phyloP scores from a whole-genome alignment of 1,140 invertebrate genomes.

The Drosophila tsacasi region DNA sequence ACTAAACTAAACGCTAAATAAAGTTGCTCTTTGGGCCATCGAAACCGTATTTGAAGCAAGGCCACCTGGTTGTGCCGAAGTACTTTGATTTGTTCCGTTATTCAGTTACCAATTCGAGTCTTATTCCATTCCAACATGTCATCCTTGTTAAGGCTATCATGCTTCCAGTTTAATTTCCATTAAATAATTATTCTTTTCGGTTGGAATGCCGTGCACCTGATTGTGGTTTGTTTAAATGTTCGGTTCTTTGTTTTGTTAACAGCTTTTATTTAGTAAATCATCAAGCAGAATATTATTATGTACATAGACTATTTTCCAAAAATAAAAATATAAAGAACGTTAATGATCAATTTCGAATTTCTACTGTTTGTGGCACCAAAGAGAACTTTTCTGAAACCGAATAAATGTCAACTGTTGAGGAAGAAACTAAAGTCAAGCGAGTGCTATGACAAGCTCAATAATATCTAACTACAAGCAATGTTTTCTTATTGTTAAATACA shows the following conservation, averaged over 20 bases:
- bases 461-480: constrained; percentile 47
- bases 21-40: constrained; percentile 85
- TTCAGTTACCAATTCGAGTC: constrained; percentile 34
- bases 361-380: constrained; percentile 87
- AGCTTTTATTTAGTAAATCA: constrained; percentile 45
- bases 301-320: constrained; percentile 59
- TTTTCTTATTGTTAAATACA: constrained; percentile 63
- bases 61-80: constrained; percentile 34
- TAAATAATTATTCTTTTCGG: constrained; percentile 32
- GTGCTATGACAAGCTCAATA: constrained; percentile 57
- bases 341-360: constrained; percentile 74
- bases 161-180: constrained; percentile 15
- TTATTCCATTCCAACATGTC: constrained; percentile 13
- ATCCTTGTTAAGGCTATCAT: constrained; percentile 25
- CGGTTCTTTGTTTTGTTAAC: background rate
- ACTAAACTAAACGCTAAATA: constrained; percentile 62
- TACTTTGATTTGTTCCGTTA: constrained; percentile 38
- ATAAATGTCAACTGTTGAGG: constrained; percentile 54
- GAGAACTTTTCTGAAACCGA: constrained; percentile 89
- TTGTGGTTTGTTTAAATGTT: constrained; percentile 57
- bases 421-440: constrained; percentile 53
- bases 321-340: constrained; percentile 41
- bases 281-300: constrained; percentile 75
- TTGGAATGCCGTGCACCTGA: constrained; percentile 75
- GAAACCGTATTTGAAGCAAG: constrained; percentile 64